Evolutionary conservation across 1,140 invertebrate genomes (phyloP), one percentile per base, ranked within the genome.

Genomic region (Mamestra configurata): DNA sequence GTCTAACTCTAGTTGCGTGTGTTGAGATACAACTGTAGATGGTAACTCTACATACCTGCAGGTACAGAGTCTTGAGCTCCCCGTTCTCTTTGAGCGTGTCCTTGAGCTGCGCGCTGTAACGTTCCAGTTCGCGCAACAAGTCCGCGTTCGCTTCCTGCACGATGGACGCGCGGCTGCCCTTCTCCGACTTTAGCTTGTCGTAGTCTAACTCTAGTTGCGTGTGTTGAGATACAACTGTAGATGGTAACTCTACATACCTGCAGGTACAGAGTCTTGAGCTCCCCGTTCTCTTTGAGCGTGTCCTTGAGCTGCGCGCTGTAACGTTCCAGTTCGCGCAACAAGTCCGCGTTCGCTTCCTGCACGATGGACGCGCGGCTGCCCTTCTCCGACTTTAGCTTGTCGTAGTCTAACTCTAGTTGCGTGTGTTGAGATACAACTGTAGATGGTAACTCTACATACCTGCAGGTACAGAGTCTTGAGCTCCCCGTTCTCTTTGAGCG

Each of bases 381-480:
- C n/a, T n/a, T n/a, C n/a, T n/a, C n/a, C n/a, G n/a, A n/a, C n/a
- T n/a, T n/a, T n/a, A n/a, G n/a, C n/a, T n/a, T n/a, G n/a, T n/a
- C n/a, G n/a, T n/a, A n/a, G n/a, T n/a, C n/a, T n/a, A n/a, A n/a
- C n/a, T n/a, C n/a, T n/a, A n/a, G n/a, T n/a, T n/a, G n/a, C n/a
- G n/a, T n/a, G n/a, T n/a, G n/a, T n/a, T n/a, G n/a, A n/a, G n/a
- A n/a, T n/a, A n/a, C n/a, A n/a, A n/a, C n/a, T n/a, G n/a, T n/a
- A 6, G 18, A 18, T 35, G 20, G 15, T 40, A 20, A 37, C 40
- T 22, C 10, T 0, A 27, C 35, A 11, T 79, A 93, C 94, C 88
- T 95, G 91, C 57, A 95, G 73, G 77, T 95, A 95, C 53, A 95
- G 81, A 1, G 84, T 93, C 75, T 94, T 95, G 10, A 95, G 85